A percentile compares a stretch with the other conserved stretches of the same genome.
phyloP scores from a whole-genome alignment of 2,113 vertebrate genomes.

The Lamprologus callipterus region DNA sequence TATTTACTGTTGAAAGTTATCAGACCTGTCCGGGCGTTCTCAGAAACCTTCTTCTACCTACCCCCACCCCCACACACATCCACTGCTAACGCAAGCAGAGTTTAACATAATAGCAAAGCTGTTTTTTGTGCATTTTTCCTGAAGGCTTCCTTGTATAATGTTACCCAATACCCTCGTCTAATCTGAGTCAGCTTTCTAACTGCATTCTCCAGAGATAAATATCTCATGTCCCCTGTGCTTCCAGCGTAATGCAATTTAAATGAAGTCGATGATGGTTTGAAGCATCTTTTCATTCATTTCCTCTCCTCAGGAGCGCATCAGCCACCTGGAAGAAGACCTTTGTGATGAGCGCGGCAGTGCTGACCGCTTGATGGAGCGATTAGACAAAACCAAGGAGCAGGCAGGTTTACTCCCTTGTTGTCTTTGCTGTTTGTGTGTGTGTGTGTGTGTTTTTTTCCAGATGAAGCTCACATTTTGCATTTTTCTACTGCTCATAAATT shows the following conservation, averaged over 20 bases:
- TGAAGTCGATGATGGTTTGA: neutral
- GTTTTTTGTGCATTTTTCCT: neutral
- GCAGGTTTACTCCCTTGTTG: slow-evolving; percentile 21
- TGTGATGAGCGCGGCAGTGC: slow-evolving; percentile 83
- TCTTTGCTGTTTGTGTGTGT: neutral
- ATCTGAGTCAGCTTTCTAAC: neutral
- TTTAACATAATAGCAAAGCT: neutral
- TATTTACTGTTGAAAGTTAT: slow-evolving; percentile 56
- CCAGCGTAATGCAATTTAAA: neutral
- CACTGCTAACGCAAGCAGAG: neutral
- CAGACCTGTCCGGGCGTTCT: slow-evolving; percentile 40
- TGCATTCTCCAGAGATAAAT: neutral
- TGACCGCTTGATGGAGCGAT: slow-evolving; percentile 81
- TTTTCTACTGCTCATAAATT: neutral
- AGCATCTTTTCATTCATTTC: neutral
- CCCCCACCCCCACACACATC: neutral
- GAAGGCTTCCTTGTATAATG: neutral
- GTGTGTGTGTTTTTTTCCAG: neutral
- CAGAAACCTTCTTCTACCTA: neutral
- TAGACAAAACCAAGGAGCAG: slow-evolving; percentile 81
- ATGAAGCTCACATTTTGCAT: neutral
- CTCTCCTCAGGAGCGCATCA: slow-evolving; percentile 75
- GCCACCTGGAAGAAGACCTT: slow-evolving; percentile 81
- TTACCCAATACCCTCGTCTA: neutral
- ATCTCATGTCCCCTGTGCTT: neutral